A percentile compares a stretch with the other conserved stretches of the same genome.
Conservation (phyloP, 2,113 vertebrate genomes). For the Brienomyrus longianalis region DNA sequence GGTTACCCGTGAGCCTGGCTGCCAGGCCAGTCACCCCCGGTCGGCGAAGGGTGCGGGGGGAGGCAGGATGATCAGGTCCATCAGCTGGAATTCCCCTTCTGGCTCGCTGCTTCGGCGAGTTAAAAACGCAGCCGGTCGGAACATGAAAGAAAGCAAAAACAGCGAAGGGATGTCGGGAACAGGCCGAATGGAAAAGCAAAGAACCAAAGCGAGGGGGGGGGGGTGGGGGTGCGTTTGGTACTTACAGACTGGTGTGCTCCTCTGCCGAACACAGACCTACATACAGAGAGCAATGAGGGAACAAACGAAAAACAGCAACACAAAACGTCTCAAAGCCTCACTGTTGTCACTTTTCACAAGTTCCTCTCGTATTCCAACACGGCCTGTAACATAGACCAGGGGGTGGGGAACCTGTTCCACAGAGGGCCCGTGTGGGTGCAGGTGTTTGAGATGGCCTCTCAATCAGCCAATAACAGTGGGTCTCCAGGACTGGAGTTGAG, state of each 20-base stretch:
- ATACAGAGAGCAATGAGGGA: neutral
- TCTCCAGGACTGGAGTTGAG: too few relatives aligned
- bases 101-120: slow-evolving; percentile 33
- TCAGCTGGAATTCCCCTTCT: slow-evolving; percentile 38
- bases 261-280: slow-evolving; percentile 26
- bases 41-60: slow-evolving; percentile 57
- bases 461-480: too few relatives aligned
- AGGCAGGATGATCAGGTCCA: slow-evolving; percentile 46
- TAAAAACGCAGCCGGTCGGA: neutral
- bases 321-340: neutral
- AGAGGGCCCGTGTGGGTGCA: too few relatives aligned
- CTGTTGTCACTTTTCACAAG: neutral
- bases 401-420: too few relatives aligned
- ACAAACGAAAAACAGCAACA: neutral
- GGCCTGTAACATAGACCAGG: too few relatives aligned
- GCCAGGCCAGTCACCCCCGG: neutral
- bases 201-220: slow-evolving; percentile 24
- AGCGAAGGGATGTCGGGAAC: neutral
- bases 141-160: neutral
- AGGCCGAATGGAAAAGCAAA: neutral
- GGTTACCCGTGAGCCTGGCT: neutral
- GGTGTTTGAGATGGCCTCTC: too few relatives aligned
- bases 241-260: slow-evolving; percentile 41
- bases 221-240: slow-evolving; percentile 31
- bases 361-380: neutral